phyloP scores from a whole-genome alignment of 1,140 invertebrate species.

The Lethrus apterus region DNA sequence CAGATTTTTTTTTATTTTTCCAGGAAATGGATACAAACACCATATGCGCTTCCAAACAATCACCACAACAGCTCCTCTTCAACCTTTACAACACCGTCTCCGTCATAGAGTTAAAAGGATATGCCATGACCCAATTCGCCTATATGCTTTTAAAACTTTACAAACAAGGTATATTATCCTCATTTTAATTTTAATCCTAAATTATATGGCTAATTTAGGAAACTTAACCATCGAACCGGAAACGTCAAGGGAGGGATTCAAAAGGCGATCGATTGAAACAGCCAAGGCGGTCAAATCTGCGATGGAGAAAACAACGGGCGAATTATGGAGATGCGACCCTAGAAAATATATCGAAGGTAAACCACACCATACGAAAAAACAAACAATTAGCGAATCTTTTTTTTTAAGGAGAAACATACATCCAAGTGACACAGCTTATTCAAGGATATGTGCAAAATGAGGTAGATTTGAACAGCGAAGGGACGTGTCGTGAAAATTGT shows the following conservation, averaged over 20 bases:
- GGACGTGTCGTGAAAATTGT: slow-evolving; percentile 69
- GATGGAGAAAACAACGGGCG: slow-evolving; percentile 54
- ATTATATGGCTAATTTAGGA: slow-evolving; percentile 37
- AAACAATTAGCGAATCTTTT: slow-evolving; percentile 15
- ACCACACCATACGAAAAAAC: slow-evolving; percentile 1
- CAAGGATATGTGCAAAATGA: slow-evolving; percentile 84
- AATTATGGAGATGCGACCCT: slow-evolving; percentile 70
- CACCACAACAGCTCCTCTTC: slow-evolving; percentile 68
- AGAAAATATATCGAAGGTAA: slow-evolving; percentile 52
- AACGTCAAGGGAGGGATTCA: slow-evolving; percentile 52
- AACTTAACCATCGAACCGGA: slow-evolving; percentile 58
- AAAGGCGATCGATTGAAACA: slow-evolving; percentile 54
- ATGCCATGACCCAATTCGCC: slow-evolving; percentile 76
- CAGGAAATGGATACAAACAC: too few relatives aligned
- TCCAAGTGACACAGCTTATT: slow-evolving; percentile 65
- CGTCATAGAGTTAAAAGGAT: slow-evolving; percentile 71
- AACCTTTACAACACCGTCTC: slow-evolving; percentile 71
- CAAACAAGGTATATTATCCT: slow-evolving; percentile 52
- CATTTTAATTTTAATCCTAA: neutral
- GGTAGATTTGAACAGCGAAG: slow-evolving; percentile 65
- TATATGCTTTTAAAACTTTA: slow-evolving; percentile 67
- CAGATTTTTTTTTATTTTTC: too few relatives aligned
- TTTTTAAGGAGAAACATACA: slow-evolving; percentile 57
- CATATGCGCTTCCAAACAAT: slow-evolving; percentile 53
- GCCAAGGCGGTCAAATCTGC: slow-evolving; percentile 55